phyloP scores from a whole-genome alignment of 2,113 vertebrate genomes.

The Bubo scandiacus region DNA sequence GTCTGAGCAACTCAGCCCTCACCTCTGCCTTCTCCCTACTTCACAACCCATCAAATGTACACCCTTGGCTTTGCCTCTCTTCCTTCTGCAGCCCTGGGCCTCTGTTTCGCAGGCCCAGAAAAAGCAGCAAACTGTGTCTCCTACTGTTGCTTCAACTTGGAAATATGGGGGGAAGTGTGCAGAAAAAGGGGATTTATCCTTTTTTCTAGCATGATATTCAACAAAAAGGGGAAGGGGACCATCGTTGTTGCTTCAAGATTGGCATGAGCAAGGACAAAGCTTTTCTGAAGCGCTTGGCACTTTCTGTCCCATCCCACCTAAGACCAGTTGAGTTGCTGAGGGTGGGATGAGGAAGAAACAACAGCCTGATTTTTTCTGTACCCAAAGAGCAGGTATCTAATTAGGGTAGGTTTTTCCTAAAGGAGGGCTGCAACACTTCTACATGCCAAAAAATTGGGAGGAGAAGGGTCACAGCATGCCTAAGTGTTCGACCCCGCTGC shows the following conservation, averaged over 20 bases:
- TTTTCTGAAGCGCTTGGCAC: neutral
- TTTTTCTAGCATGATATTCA: neutral
- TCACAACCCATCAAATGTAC: neutral
- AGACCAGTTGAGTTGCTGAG: neutral
- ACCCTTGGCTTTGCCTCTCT: neutral
- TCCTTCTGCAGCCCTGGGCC: neutral
- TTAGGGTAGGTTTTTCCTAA: neutral
- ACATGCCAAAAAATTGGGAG: neutral
- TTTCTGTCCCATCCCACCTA: neutral
- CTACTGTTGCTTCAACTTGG: neutral
- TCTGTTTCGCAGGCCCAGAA: neutral
- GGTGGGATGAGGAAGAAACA: neutral
- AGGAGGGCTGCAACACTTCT: neutral
- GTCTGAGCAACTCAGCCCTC: neutral
- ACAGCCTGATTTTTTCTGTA: neutral
- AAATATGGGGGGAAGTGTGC: fast-evolving
- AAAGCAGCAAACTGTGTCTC: neutral
- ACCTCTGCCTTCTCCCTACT: neutral
- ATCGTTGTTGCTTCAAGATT: fast-evolving
- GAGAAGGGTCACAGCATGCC: neutral
- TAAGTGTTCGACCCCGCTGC: fast-evolving
- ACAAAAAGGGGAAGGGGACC: neutral
- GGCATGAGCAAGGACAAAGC: neutral
- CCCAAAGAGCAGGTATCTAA: neutral
- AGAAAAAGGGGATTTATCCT: neutral